A percentile compares a stretch with the other conserved stretches of the same genome.
phyloP scores from a whole-genome alignment of 2,888 invertebrate species.

The Drosophila nr. medialis region DNA sequence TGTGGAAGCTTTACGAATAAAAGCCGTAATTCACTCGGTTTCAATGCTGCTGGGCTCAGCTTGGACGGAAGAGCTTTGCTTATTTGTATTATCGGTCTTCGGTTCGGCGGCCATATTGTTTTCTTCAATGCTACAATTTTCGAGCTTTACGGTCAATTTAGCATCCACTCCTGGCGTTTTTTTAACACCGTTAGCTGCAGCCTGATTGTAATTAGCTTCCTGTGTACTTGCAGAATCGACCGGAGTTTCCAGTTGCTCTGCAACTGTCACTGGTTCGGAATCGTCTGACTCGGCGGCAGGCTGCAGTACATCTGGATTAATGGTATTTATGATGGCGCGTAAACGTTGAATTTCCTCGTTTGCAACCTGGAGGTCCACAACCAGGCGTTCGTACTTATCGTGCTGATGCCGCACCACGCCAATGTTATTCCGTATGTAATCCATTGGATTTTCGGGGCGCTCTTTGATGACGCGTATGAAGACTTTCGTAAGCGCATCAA shows the following conservation, averaged over 20 bases:
- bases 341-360: slow-evolving; percentile 76
- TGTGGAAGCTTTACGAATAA: slow-evolving; percentile 15
- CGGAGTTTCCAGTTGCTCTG: slow-evolving; percentile 11
- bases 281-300: slow-evolving; percentile 19
- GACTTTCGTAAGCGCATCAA: slow-evolving; percentile 83
- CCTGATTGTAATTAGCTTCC: slow-evolving; percentile 1
- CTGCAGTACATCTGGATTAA: slow-evolving; percentile 72
- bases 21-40: slow-evolving; percentile 36
- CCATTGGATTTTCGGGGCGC: slow-evolving; percentile 83
- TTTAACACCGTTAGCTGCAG: slow-evolving; percentile 16
- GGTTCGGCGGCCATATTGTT: slow-evolving; percentile 29
- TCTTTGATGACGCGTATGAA: slow-evolving; percentile 82
- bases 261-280: slow-evolving; percentile 23
- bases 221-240: neutral
- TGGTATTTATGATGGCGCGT: slow-evolving; percentile 69
- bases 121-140: slow-evolving; percentile 49
- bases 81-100: slow-evolving; percentile 18
- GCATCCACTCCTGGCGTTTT: slow-evolving; percentile 7
- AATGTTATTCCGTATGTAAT: slow-evolving; percentile 81
- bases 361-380: slow-evolving; percentile 78
- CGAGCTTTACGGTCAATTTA: slow-evolving; percentile 36
- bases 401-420: slow-evolving; percentile 80
- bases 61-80: slow-evolving; percentile 65
- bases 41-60: slow-evolving; percentile 44
- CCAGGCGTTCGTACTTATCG: slow-evolving; percentile 78